Evolutionary conservation across 1,140 invertebrate genomes (phyloP).

Genomic region (Calliphora vicina): DNA sequence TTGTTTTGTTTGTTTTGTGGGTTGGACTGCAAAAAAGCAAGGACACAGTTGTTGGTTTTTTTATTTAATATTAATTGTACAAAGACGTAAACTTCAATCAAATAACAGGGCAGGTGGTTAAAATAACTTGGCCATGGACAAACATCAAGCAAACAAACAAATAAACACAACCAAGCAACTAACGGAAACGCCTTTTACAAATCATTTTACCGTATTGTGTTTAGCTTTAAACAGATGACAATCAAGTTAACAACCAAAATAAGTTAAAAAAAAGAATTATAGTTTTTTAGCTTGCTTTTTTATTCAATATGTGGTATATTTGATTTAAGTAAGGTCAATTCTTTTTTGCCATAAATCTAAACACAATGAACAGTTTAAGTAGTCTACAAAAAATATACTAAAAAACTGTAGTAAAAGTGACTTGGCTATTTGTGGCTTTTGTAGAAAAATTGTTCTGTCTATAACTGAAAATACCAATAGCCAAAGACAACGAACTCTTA

Average conservation of each 20-base stretch:
- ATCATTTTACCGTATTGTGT: conserved; percentile 15
- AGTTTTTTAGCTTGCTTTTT: not conserved
- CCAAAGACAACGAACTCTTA: not conserved
- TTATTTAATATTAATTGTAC: conserved; percentile 8
- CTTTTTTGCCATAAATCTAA: not conserved
- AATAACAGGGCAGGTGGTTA: not conserved
- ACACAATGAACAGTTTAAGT: not conserved
- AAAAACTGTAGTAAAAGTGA: not conserved
- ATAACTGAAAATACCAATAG: not conserved
- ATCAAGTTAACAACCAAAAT: too few species aligned
- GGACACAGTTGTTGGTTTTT: not conserved
- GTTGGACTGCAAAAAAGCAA: not conserved
- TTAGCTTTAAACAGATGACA: not conserved
- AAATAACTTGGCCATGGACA: not conserved
- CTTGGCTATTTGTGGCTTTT: not conserved
- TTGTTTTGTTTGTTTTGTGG: not conserved
- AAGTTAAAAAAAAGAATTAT: not conserved
- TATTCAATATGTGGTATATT: too few species aligned
- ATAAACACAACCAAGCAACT: not conserved
- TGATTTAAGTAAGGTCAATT: not conserved
- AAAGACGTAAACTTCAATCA: not conserved
- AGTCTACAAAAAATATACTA: not conserved
- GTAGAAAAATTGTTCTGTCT: not conserved
- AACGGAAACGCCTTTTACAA: conserved; percentile 20
- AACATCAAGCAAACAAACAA: not conserved